phyloP scores from a whole-genome alignment of 2,113 vertebrate species.

The Plecturocebus donacophilus region DNA sequence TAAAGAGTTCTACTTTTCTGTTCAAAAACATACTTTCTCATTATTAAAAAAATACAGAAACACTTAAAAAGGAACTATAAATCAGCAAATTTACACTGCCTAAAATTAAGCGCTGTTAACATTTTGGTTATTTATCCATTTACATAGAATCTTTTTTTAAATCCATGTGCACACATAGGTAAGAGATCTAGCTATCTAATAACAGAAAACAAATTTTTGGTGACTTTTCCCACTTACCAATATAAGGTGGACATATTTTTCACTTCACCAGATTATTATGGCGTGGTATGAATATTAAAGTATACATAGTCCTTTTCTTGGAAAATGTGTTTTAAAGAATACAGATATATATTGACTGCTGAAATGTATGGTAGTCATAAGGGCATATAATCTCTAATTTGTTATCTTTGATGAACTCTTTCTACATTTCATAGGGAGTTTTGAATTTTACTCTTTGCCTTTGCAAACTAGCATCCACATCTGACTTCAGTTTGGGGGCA shows the following conservation, averaged over 20 bases:
- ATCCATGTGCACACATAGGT: neutral
- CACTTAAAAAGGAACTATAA: neutral
- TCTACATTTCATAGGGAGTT: neutral
- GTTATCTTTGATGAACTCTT: neutral
- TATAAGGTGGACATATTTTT: neutral
- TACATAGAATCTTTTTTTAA: neutral
- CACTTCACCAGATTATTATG: neutral
- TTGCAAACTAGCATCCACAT: neutral
- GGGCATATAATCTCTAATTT: neutral
- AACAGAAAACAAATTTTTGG: neutral
- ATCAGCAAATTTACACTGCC: neutral
- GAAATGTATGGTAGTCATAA: neutral
- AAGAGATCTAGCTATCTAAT: neutral
- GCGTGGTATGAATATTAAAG: neutral
- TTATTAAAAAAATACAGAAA: neutral
- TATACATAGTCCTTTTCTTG: neutral
- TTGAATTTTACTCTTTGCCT: neutral
- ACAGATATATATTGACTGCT: neutral
- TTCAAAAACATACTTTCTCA: constrained; percentile 20
- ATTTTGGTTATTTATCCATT: neutral
- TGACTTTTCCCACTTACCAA: neutral
- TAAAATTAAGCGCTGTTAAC: neutral
- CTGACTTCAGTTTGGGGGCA: neutral
- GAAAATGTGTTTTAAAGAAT: neutral
- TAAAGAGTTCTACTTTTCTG: neutral